phyloP scores from a whole-genome alignment of 2,113 vertebrate species.

The Tor tambroides region DNA sequence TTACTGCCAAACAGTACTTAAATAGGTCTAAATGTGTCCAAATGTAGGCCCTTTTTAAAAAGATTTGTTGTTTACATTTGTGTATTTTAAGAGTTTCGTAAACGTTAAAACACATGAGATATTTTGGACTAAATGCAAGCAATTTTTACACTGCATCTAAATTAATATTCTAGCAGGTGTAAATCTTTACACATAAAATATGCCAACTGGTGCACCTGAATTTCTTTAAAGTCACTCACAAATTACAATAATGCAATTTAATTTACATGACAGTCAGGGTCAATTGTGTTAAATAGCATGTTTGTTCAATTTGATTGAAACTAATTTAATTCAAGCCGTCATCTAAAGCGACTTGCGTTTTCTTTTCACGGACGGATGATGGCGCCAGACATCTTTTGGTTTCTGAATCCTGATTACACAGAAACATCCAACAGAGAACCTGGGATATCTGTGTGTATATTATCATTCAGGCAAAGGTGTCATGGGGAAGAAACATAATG shows the following conservation, averaged over 20 bases:
- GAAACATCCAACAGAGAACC: too few relatives aligned
- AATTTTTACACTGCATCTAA: neutral
- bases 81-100: neutral
- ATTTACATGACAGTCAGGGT: neutral
- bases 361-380: neutral
- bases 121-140: neutral
- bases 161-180: neutral
- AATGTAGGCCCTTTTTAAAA: neutral
- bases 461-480: too few relatives aligned
- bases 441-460: too few relatives aligned
- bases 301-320: neutral
- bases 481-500: too few relatives aligned
- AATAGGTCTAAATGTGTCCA: neutral
- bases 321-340: neutral
- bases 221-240: neutral
- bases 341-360: neutral
- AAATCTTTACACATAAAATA: too few relatives aligned
- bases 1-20: neutral
- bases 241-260: neutral
- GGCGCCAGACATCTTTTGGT: neutral
- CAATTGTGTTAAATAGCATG: neutral
- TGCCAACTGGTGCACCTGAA: neutral
- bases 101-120: too few relatives aligned
- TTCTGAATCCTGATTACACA: neutral
- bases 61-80: too few relatives aligned